Conservation (phyloP, 2,797 vertebrate genomes). For the Paedocypris micromegethes region DNA sequence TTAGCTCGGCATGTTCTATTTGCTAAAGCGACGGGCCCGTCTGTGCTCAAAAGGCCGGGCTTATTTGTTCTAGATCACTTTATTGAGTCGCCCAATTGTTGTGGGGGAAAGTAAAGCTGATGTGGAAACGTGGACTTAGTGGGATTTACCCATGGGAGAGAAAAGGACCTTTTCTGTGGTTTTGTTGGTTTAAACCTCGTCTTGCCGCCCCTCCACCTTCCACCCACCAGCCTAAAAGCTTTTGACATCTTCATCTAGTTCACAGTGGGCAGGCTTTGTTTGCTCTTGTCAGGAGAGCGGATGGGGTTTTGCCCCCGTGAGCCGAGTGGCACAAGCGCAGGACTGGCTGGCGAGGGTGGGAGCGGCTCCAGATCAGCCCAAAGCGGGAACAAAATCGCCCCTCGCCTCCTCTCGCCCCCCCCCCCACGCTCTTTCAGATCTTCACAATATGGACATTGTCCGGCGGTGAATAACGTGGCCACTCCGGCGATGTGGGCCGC, state of each 20-base stretch:
- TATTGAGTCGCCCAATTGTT: conserved; percentile 48
- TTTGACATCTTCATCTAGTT: conserved; percentile 99
- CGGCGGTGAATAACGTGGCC: conserved; percentile 96
- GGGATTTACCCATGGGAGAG: conserved; percentile 73
- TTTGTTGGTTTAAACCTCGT: conserved; percentile 79
- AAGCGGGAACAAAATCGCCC: conserved; percentile 24
- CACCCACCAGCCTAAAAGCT: conserved; percentile 75
- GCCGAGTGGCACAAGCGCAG: conserved; percentile 93
- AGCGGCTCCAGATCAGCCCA: conserved; percentile 50
- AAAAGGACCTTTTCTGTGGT: conserved; percentile 73
- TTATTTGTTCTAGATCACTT: conserved; percentile 54
- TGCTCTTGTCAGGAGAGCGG: conserved; percentile 96
- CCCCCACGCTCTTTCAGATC: conserved; percentile 73
- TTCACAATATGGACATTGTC: conserved; percentile 99
- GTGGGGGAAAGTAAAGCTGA: conserved; percentile 69
- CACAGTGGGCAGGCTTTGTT: conserved; percentile 96
- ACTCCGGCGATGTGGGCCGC: conserved; percentile 94
- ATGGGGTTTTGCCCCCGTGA: conserved; percentile 88
- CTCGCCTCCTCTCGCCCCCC: conserved; percentile 71
- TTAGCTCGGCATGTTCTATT: conserved; percentile 43
- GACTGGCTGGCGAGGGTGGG: conserved; percentile 73
- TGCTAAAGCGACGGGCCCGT: conserved; percentile 34
- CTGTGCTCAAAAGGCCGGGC: conserved; percentile 21
- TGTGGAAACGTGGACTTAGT: conserved; percentile 79
- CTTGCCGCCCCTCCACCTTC: conserved; percentile 46